Evolutionary conservation across 1,140 invertebrate species (phyloP), one percentile per base, ranked within the genome.

Genomic region (Drepana arcuata): DNA sequence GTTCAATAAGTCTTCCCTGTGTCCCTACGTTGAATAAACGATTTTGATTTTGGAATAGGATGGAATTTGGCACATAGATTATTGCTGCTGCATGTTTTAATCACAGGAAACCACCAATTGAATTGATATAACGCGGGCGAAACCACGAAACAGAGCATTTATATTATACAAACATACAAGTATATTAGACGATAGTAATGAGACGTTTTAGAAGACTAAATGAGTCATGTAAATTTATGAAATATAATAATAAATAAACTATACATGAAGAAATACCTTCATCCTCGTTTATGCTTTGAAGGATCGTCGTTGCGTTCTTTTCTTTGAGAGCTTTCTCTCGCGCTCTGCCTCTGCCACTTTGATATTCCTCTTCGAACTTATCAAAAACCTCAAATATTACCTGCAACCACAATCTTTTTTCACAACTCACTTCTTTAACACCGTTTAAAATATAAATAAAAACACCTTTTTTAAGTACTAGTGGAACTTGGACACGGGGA

Each of bases 281-380:
- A 25, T 67, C 67, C 38, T 80, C 75, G 31, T 70, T 35, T 27
- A 80, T 77, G 31, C 70, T 70, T 46, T 75, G 63, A 32, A 80
- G 59, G 26, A 56, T 63, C 15, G 60, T 67, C 45, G 48, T 29
- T 29, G 21, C 38, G 32, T 48, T 62, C 51, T 71, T 80, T 16
- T 80, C 63, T 34, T 69, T 77, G 7, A 47, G 36, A 6, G 32
- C 14, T 30, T 56, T 72, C 21, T 77, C 72, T 33, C 64, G 65
- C 33, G 37, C 28, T 42, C 37, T 49, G 9, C 24, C 45, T 26
- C 58, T 49, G 0, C 38, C 57, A 56, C 70, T 73, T 42, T 53
- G 38, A 52, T 57, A 61, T 14, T 77, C 69, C 26, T 70, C 69
- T 31, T 65, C 66, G 42, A 73, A 80, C 40, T 78, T 69, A 51